Evolutionary conservation across 2,888 invertebrate genomes (phyloP).

Genomic region (Acleris laterana): DNA sequence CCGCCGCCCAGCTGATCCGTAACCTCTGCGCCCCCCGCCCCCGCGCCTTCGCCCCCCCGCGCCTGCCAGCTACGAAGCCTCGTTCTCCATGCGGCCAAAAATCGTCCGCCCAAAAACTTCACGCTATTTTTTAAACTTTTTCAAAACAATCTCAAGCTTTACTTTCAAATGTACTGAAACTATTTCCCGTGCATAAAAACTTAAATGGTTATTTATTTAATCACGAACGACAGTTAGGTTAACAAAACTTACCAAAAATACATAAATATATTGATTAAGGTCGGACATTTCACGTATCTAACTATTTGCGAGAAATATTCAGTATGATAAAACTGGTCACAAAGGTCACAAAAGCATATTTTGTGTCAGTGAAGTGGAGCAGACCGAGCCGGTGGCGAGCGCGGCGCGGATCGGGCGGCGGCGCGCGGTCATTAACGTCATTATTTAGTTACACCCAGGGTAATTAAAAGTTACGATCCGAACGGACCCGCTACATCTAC

Average conservation of each 20-base stretch:
- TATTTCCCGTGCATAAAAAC: not conserved
- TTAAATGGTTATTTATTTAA: no score
- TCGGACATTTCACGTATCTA: not conserved
- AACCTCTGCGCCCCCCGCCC: conserved; percentile 72
- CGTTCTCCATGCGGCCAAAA: conserved; percentile 48
- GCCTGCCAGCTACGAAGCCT: conserved; percentile 18
- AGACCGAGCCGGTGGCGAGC: conserved; percentile 11
- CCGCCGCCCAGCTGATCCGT: conserved; percentile 84
- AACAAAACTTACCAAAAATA: no score
- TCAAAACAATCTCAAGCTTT: conserved; percentile 28
- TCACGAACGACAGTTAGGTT: no score
- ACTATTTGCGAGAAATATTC: not conserved
- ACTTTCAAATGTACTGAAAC: conserved; percentile 29
- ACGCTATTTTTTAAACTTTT: conserved; percentile 59
- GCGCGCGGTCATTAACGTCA: conserved; percentile 61
- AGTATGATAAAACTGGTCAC: not conserved
- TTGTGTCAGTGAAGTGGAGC: conserved; percentile 4
- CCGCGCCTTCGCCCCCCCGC: conserved; percentile 29
- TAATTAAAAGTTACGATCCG: conserved; percentile 68
- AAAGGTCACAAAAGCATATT: conserved; percentile 1
- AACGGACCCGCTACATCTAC: conserved; percentile 39
- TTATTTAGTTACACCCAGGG: conserved; percentile 65
- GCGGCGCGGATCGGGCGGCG: conserved; percentile 31
- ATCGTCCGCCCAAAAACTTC: conserved; percentile 64
- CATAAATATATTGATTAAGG: no score